Conservation (phyloP, 2,797 vertebrate genomes). For the Acrossocheilus fasciatus region DNA sequence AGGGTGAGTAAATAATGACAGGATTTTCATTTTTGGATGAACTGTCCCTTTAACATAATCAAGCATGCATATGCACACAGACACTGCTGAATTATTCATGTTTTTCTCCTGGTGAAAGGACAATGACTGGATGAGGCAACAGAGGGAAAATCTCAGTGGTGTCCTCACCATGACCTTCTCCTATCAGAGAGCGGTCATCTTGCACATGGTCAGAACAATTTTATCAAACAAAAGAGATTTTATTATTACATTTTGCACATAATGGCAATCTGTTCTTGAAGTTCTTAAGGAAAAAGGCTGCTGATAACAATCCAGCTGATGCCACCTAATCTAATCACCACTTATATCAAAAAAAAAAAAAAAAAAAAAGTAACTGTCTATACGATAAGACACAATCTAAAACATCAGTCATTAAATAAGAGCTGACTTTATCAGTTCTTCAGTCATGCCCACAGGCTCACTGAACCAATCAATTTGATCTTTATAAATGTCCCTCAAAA, state of each 20-base stretch:
- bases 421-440: not conserved
- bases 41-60: conserved; percentile 19
- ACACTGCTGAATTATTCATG: conserved; percentile 26
- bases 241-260: not conserved
- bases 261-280: not conserved
- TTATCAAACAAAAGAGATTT: not conserved
- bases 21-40: not conserved
- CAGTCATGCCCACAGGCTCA: not conserved
- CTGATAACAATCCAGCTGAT: not conserved
- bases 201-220: conserved; percentile 4
- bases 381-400: conserved; percentile 14
- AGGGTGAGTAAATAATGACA: not conserved
- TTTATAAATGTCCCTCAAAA: conserved; percentile 25
- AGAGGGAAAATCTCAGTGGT: conserved; percentile 4
- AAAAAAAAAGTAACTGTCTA: not conserved
- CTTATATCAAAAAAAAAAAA: not conserved
- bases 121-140: conserved; percentile 16
- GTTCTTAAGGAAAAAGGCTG: not conserved
- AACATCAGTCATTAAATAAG: conserved; percentile 20
- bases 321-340: not conserved
- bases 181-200: not conserved
- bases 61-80: conserved; percentile 33
- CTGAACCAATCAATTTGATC: conserved; percentile 7
- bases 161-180: conserved; percentile 30
- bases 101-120: conserved; percentile 1